A percentile compares a stretch with the other conserved stretches of the same genome.
phyloP scores from a whole-genome alignment of 1,140 invertebrate species.

The Lepidurus apus region DNA sequence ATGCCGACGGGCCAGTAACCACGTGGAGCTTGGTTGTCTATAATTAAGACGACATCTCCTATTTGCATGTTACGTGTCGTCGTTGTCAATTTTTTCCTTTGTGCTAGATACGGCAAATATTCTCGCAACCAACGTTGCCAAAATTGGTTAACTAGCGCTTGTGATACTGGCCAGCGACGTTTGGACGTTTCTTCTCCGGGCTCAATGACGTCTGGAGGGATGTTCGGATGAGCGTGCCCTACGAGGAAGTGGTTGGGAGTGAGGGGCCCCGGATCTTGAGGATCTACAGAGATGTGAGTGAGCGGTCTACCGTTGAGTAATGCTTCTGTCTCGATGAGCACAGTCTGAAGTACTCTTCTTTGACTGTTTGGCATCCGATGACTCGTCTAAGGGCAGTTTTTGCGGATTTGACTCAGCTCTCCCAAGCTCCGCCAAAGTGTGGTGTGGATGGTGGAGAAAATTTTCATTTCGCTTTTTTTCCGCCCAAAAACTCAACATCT shows the following conservation, averaged over 20 bases:
- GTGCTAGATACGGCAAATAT: conserved; percentile 8
- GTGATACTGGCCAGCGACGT: neutral
- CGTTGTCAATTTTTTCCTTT: conserved; percentile 27
- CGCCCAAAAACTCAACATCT: neutral
- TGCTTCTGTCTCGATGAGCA: conserved; percentile 23
- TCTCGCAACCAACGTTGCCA: conserved; percentile 31
- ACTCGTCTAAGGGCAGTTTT: conserved; percentile 40
- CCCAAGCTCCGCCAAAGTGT: conserved; percentile 44
- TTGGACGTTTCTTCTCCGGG: conserved; percentile 12
- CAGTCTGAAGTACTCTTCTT: conserved; percentile 28
- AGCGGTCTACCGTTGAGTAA: conserved; percentile 33
- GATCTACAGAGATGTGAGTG: conserved; percentile 29
- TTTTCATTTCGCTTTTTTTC: conserved; percentile 39
- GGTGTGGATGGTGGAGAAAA: conserved; percentile 44
- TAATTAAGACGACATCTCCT: conserved; percentile 2
- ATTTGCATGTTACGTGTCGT: neutral
- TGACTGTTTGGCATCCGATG: conserved; percentile 25
- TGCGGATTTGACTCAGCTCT: conserved; percentile 40
- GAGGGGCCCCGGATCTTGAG: conserved; percentile 26
- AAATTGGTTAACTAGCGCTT: conserved; percentile 28
- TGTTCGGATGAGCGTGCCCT: neutral
- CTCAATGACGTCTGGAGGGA: conserved; percentile 23
- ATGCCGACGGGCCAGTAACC: conserved; percentile 27
- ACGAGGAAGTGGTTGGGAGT: conserved; percentile 35
- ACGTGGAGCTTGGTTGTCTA: neutral